Base-by-base conservation (phyloP, 92 coral and sea anemone species). In the Actinostola sp. region DNA sequence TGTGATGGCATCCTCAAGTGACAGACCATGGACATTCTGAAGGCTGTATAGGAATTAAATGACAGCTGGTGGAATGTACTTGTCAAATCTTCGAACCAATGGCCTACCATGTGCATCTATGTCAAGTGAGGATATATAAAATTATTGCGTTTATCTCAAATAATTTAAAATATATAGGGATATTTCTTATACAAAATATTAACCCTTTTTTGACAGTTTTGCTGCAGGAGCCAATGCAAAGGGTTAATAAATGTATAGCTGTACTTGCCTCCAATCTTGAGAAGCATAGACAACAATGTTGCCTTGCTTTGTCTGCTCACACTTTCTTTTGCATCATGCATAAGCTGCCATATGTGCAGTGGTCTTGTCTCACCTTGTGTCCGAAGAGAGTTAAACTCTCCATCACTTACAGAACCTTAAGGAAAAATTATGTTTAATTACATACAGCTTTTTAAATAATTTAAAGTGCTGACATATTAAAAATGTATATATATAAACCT, bases 251-350 rank as follows among this genome's bases (percentile, higher is more conserved):
- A 39, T 39, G 8, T 39, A 7, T 14, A 39, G 45, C 45, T 39
- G 14, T 14, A 52, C 49, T 33, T 58, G 76, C 88, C 78, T 46
- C 82, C 69, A 53, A 54, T 67, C 36, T 53, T 70, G 11, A 33
- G 44, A 9, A 83, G 61, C 73, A 83, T 59, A 16, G 55, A 69
- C 19, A 69, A 52, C 17, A 75, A 42, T 32, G 87, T 82, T 5
- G 11, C 61, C 30, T 76, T 25, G 21, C 75, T 64, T 19, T 33
- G 74, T 66, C 75, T 49, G 59, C 75, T 44, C 1, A 78, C 79
- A 72, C 86, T 71, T 36, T 71, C 86, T 13, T 73, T 43, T 1
- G 86, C 86, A 72, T 80, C 74, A 13, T 68, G 73, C 8, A 80
- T 72, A 14, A 80, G 8, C 31, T 80, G 79, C 57, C 43, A 17